Conservation (phyloP, 2,113 vertebrate genomes). For the Cryptotis parvus region DNA sequence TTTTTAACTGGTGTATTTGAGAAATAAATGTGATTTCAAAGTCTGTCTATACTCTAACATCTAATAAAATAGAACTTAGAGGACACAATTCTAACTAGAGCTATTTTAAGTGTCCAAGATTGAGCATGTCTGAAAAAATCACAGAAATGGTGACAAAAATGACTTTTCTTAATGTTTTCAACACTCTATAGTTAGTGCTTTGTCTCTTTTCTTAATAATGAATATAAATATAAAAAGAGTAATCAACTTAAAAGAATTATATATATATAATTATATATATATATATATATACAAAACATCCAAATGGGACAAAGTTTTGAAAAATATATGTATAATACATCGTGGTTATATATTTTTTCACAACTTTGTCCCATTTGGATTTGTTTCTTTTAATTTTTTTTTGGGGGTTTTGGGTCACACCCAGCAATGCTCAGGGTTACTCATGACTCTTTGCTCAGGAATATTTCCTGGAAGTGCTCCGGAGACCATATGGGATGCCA, state of each 20-base stretch:
- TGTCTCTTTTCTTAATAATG: background rate
- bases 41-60: constrained; percentile 11
- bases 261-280: constrained; percentile 15
- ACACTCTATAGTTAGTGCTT: background rate
- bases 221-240: background rate
- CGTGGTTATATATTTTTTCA: background rate
- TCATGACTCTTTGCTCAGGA: too few relatives aligned
- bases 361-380: background rate
- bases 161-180: constrained; percentile 21
- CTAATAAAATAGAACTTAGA: constrained; percentile 49
- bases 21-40: constrained; percentile 54
- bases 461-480: too few relatives aligned
- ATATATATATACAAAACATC: too few relatives aligned
- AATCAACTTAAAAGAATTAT: constrained; percentile 30
- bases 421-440: too few relatives aligned
- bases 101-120: constrained; percentile 4
- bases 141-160: background rate
- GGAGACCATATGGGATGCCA: too few relatives aligned
- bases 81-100: constrained; percentile 12
- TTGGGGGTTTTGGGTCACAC: too few relatives aligned
- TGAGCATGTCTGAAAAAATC: background rate
- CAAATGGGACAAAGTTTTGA: too few relatives aligned
- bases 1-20: constrained; percentile 13
- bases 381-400: too few relatives aligned
- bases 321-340: background rate